Base-by-base conservation (phyloP, 2,888 invertebrate genomes). In the Galerucella calmariensis region DNA sequence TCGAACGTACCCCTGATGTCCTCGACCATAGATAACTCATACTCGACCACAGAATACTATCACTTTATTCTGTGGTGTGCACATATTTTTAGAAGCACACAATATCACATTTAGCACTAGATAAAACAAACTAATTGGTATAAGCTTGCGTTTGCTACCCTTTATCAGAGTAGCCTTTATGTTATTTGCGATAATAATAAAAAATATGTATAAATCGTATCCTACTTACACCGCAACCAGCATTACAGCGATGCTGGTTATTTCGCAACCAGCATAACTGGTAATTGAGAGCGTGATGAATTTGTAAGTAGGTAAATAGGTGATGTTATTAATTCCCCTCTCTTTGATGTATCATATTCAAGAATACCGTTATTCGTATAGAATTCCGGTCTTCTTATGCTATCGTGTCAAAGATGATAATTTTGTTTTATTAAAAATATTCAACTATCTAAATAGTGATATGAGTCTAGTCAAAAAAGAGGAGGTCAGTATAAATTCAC, bases 301-400 rank as follows among this genome's bases (percentile, higher is more conserved):
- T 27, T 46, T 16, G 20, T 62, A 56, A 41, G 70, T 53, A 65
- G 65, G 63, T 65, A 56, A 71, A n/a, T 12, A 70, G 46, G 46
- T 9, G 16, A 44, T 51, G 35, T 56, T 27, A 63, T 44, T 53
- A 63, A 53, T 56, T 65, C 62, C 53, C 65, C 44, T 65, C 63
- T 46, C 44, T 16, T 12, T 6, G 9, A 16, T 20, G 20, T 51
- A 63, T 35, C 3, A 8, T 46, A 53, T 24, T 41, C 53, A 65
- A 12, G 65, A 56, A 53, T 71, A 65, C 70, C 70, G 70, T 71
- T 71, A 71, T 10, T 27, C 48, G 24, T 16, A 65, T 20, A 20
- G 16, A 65, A 65, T 46, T 46, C 63, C 1, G 16, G 41, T 63
- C 63, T 63, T 44, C 16, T 10, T 27, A 16, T n/a, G 35, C 35